Evolutionary conservation across 2,797 vertebrate species (phyloP).

Genomic region (Oryzias sinensis): DNA sequence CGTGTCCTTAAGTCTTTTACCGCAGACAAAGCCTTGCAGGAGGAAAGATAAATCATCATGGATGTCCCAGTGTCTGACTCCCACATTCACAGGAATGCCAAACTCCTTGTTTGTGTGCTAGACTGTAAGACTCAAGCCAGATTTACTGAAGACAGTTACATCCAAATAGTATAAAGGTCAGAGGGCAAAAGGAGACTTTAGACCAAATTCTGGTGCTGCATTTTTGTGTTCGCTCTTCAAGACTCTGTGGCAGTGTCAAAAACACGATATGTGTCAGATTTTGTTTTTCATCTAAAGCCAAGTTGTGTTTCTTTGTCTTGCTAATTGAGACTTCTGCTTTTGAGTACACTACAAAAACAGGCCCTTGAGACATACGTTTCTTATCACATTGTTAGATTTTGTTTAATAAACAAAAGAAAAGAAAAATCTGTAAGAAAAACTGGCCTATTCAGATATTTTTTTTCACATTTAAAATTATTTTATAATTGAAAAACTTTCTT

Average conservation of each 20-base stretch:
- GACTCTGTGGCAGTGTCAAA: slow-evolving; percentile 21
- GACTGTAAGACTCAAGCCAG: slow-evolving; percentile 32
- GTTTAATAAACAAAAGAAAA: no score
- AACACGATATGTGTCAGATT: slow-evolving; percentile 26
- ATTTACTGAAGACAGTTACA: slow-evolving; percentile 54
- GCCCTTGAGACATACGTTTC: no score
- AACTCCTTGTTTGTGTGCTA: slow-evolving; percentile 31
- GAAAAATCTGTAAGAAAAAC: no score
- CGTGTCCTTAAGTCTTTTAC: slow-evolving; percentile 42
- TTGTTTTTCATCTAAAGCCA: background rate
- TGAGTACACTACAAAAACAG: no score
- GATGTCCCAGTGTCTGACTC: slow-evolving; percentile 36
- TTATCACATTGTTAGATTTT: background rate
- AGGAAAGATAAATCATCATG: slow-evolving; percentile 44
- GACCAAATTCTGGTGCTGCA: slow-evolving; percentile 37
- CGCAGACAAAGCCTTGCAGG: slow-evolving; percentile 51
- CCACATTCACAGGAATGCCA: slow-evolving; percentile 49
- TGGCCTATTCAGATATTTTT: no score
- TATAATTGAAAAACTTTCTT: no score
- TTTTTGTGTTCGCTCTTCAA: slow-evolving; percentile 42
- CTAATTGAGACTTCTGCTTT: no score
- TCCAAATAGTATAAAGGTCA: slow-evolving; percentile 48
- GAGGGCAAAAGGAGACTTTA: slow-evolving; percentile 45
- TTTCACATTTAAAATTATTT: no score
- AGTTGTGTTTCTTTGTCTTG: no score